Conservation (phyloP, 2,888 invertebrate species). For the Gymnosoma rotundatum region DNA sequence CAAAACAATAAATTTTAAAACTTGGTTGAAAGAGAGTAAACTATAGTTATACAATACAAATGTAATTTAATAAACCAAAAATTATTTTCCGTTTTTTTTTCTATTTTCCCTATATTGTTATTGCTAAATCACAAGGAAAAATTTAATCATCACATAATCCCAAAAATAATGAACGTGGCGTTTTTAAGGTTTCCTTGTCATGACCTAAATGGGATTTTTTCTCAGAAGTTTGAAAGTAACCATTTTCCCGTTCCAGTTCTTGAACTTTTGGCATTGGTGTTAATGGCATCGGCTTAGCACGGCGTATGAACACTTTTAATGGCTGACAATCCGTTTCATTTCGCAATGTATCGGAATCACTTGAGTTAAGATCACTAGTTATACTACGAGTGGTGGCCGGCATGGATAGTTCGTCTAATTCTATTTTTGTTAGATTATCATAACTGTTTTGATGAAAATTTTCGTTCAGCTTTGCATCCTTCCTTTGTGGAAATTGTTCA, state of each 20-base stretch:
- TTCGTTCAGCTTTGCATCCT: slow-evolving; percentile 25
- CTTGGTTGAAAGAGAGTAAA: background rate
- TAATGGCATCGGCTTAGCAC: slow-evolving; percentile 60
- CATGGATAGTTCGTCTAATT: slow-evolving; percentile 72
- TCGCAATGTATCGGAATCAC: slow-evolving; percentile 73
- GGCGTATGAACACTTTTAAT: slow-evolving; percentile 72
- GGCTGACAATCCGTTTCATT: slow-evolving; percentile 63
- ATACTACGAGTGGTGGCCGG: slow-evolving; percentile 70
- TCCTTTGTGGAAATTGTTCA: slow-evolving; percentile 8
- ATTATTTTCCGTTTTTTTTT: background rate
- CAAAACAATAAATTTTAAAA: background rate
- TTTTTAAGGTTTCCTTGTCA: slow-evolving; percentile 32
- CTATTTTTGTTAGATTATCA: slow-evolving; percentile 64
- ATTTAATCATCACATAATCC: slow-evolving; percentile 71
- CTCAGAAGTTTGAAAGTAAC: background rate
- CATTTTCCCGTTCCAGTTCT: slow-evolving; percentile 5
- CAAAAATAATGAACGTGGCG: slow-evolving; percentile 72
- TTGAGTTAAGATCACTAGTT: slow-evolving; percentile 69
- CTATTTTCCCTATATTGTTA: background rate
- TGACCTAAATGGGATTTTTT: slow-evolving; percentile 1
- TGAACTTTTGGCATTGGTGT: slow-evolving; percentile 55
- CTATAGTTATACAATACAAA: background rate
- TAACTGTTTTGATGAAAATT: slow-evolving; percentile 34
- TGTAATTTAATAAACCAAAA: background rate
- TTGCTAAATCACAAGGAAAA: background rate